Base-by-base conservation (phyloP, 2,888 invertebrate species). In the Nycteola revayana region DNA sequence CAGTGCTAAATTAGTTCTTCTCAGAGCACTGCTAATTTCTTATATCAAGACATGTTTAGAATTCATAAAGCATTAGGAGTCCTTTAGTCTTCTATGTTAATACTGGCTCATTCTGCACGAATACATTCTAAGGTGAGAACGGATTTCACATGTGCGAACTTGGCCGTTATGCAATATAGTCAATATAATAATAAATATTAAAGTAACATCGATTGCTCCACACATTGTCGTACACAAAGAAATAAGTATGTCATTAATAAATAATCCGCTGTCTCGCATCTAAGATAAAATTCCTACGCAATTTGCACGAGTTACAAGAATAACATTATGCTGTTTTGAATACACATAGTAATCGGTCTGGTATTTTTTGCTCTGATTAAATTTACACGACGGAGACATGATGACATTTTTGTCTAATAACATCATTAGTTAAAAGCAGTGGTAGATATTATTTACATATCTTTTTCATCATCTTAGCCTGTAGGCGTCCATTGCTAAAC, bases 221-320 rank as follows among this genome's bases (percentile, higher is more conserved):
- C 58, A 59, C 61, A 50, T 52, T 59, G 50, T 57, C 50, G 42
- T 42, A 46, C 60, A 61, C 54, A 64, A 60, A 60, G 57, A 55
- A 59, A 53, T 58, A 64, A 62, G 59, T 61, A 47, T 61, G 64
- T 52, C 67, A 66, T 68, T 68, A 68, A 63, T 62, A 66, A 62
- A 66, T 60, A 67, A 60, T 49, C 39, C 46, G 45, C 54, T 54
- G 60, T 62, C 63, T 56, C 60, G 43, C 49, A 48, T 69, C 64
- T 67, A 58, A 70, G 71, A 76, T 72, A 71, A 75, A 66, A 74
- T 73, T 72, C 69, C 70, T 60, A 44, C 48, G 62, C 60, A 57
- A 60, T 66, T 68, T 49, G 66, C 70, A 49, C 57, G 43, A 61
- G 45, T 55, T 54, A 48, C 46, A 48, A 58, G 54, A 59, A 49